Evolutionary conservation across 2,113 vertebrate species (phyloP), one percentile per base, ranked within the genome.

Genomic region (Speoplatyrhinus poulsoni): DNA sequence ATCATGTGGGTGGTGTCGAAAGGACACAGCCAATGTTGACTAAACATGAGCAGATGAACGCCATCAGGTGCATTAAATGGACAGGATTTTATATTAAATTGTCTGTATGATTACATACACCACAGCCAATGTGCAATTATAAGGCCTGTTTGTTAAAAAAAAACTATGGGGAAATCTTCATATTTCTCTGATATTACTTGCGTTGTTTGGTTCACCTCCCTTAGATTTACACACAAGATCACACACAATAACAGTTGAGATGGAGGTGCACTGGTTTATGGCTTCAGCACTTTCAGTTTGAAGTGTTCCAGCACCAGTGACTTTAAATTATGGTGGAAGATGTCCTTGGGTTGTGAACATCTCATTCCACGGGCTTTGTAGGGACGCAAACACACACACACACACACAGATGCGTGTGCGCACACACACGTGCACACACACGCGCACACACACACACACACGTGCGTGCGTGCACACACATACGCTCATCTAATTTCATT

Each of bases 301-400:
- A 89, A 89, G 85, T 83, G 85, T 87, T 90, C 88, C 81, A 85
- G 88, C 85, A 83, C 79, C 85, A 82, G 73, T 87, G 86, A 80
- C 78, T 88, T 87, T 89, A 90, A 90, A 91, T 91, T 89, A 91
- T 88, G 85, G 90, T 85, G 84, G 85, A 75, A 88, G 85, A 91
- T 82, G 90, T 90, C 90, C 90, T 91, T 91, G 90, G 82, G 85
- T 89, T 89, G 87, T 89, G 90, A 89, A 90, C 88, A 88, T 90
- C 88, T 91, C 88, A 90, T 91, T 90, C 86, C 85, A 86, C 72
- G 73, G 16, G 74, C 73, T 68, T 41, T 60, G 58, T 55, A n/a
- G 74, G 19, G 36, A 57, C 55, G 3, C 55, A 57, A 52, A 41
- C 36, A 41, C 36, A 41, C 36, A 41, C 11, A 12, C 50, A n/a